Base-by-base conservation (phyloP, 2,888 invertebrate genomes). In the Scaptomyza parva region DNA sequence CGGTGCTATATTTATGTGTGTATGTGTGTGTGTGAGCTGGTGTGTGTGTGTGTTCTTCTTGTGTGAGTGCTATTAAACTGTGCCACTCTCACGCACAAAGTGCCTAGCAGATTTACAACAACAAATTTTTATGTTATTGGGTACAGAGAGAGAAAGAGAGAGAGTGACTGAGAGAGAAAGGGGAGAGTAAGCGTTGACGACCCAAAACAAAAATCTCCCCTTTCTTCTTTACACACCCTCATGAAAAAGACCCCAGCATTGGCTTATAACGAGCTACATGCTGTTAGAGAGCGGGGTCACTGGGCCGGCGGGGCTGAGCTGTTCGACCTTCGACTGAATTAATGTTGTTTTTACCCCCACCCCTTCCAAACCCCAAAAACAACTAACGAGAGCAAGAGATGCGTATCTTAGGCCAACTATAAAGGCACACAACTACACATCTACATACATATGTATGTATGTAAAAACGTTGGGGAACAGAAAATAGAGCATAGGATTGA, bases 51-150 rank as follows among this genome's bases (percentile, higher is more conserved):
- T 41, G 26, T 43, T n/a, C n/a, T n/a, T n/a, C n/a, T n/a, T n/a
- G 24, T 51, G 41, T 57, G 22, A 17, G 43, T 40, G 67, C 70
- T 74, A 77, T 81, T 86, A 77, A 83, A 80, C 66, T 78, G 66
- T 53, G 69, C 81, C 69, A 64, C 70, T 52, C 71, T 69, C 70
- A 70, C 78, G 70, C 78, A 74, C 70, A 68, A 70, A 73, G 79
- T 87, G 78, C 75, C 52, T 58, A 69, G 78, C 86, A 82, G 80
- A 88, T 85, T 86, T 83, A 78, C 78, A 88, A 76, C 84, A 88
- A 84, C 88, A 88, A 85, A 85, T 85, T 85, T 86, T 86, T 86
- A 88, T 85, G 84, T 68, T 72, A 64, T 81, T 72, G 67, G 33
- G 3, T 2, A 6, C 3, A 6, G n/a, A 33, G 3, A 47, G 68